Percentiles rank a stretch among this genome's conserved stretches.
phyloP scores from a whole-genome alignment of 2,797 vertebrate genomes.

The Protonibea diacanthus region DNA sequence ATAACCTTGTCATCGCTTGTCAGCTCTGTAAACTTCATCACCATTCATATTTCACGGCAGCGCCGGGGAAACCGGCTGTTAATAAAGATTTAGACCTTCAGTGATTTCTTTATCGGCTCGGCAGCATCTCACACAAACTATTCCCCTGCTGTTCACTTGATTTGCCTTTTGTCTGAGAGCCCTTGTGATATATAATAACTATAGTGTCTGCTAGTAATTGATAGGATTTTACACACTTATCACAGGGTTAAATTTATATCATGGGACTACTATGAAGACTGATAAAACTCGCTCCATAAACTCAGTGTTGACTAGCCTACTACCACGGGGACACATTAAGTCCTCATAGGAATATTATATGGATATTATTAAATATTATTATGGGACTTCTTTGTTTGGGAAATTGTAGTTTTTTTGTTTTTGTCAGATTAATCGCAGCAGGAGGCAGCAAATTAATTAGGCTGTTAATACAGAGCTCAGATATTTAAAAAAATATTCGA shows the following conservation, averaged over 20 bases:
- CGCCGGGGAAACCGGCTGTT: constrained; percentile 12
- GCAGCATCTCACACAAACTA: constrained; percentile 42
- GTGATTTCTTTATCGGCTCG: constrained; percentile 41
- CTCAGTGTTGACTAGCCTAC: constrained; percentile 21
- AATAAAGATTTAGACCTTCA: constrained; percentile 63
- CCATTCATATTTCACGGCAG: constrained; percentile 34
- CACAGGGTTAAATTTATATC: constrained; percentile 39
- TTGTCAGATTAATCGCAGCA: constrained; percentile 13
- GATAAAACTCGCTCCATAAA: constrained; percentile 45
- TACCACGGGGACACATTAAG: constrained; percentile 34
- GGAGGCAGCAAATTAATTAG: not conserved
- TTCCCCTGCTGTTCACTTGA: constrained; percentile 43
- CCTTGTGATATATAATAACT: constrained; percentile 40
- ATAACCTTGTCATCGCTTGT: constrained; percentile 68
- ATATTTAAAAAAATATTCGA: constrained; percentile 6
- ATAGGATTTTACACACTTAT: constrained; percentile 43
- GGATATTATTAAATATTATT: constrained; percentile 36
- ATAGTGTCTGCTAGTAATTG: constrained; percentile 38
- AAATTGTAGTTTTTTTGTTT: not conserved
- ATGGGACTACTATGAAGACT: constrained; percentile 32
- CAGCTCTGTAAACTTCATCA: constrained; percentile 64
- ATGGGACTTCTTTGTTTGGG: constrained; percentile 15
- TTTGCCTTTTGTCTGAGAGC: constrained; percentile 53
- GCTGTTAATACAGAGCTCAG: constrained; percentile 5
- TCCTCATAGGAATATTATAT: constrained; percentile 25